Evolutionary conservation across 1,140 invertebrate genomes (phyloP), one percentile per base, ranked within the genome.

Genomic region (Leptinotarsa lineolata): DNA sequence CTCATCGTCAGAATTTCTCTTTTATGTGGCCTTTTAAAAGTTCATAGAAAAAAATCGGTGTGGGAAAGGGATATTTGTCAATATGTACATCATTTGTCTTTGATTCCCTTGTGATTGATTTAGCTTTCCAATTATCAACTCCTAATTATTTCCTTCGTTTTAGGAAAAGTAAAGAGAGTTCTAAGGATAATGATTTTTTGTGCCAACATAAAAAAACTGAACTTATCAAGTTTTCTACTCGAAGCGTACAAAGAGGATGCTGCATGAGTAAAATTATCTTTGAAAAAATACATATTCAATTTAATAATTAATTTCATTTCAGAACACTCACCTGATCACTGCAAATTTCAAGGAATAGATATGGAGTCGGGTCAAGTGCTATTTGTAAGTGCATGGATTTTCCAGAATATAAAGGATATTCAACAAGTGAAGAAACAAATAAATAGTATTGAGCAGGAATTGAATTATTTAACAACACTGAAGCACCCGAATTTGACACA

Each of bases 401-500:
- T 81, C 61, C 67, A 21, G 71, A 77, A 30, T 44, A 77, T 73
- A 63, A 81, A 76, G 44, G 78, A 89, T 78, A 77, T 83, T n/a
- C 81, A 85, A 67, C 77, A 85, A 13, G 82, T 85, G 46, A 81
- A 88, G 72, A 89, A 90, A 83, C 87, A 90, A 84, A 83, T 92
- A 4, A 80, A 82, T 16, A 87, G 86, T 70, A 88, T 94, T 64
- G 93, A 94, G 81, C 90, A 92, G 81, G 93, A 94, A 83, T 83
- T 94, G 12, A 87, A 88, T 77, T 87, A 88, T 67, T 82, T 95
- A 5, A 84, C 90, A 6, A 90, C 89, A 80, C 82, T 95, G 8
- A 86, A 89, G 78, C 93, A 94, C 84, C 83, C 85, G 30, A 92
- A 94, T 86, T 85, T 95, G 8, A 88, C 92, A 15, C 87, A 90